Conservation (phyloP, 1,140 invertebrate genomes). For the Hyphantria cunea region DNA sequence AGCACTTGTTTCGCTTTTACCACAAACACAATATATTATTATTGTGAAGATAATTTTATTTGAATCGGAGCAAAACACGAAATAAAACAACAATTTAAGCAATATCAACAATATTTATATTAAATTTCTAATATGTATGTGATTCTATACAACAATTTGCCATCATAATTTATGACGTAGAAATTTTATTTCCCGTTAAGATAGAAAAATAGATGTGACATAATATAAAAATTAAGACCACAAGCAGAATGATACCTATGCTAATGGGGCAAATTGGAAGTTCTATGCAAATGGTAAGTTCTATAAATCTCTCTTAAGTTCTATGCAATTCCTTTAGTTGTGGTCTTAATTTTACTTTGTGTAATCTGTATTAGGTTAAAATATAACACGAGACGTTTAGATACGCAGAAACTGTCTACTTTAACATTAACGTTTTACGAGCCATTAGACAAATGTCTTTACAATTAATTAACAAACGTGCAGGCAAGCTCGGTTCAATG, state of each 20-base stretch:
- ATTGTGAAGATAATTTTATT: too few relatives aligned
- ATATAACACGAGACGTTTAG: constrained; percentile 16
- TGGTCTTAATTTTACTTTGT: constrained; percentile 41
- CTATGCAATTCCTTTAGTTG: constrained; percentile 17
- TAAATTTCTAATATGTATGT: constrained; percentile 66
- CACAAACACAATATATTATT: too few relatives aligned
- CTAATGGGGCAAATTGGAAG: constrained; percentile 21
- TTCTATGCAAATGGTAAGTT: too few relatives aligned
- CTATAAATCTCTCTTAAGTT: constrained; percentile 23
- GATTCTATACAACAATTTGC: constrained; percentile 62
- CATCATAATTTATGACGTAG: constrained; percentile 41
- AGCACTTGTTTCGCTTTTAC: too few relatives aligned
- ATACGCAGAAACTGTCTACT: constrained; percentile 38
- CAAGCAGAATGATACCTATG: constrained; percentile 31
- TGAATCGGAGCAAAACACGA: background rate
- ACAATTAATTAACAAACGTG: constrained; percentile 56
- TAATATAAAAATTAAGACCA: constrained; percentile 65
- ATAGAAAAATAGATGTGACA: constrained; percentile 78
- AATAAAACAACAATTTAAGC: constrained; percentile 69
- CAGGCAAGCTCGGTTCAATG: constrained; percentile 44
- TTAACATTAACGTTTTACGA: constrained; percentile 38
- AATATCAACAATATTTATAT: constrained; percentile 77
- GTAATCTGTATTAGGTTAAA: constrained; percentile 35
- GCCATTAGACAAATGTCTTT: constrained; percentile 50
- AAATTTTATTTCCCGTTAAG: constrained; percentile 62